phyloP scores from a whole-genome alignment of 2,797 vertebrate genomes.

The Centroberyx gerrardi region DNA sequence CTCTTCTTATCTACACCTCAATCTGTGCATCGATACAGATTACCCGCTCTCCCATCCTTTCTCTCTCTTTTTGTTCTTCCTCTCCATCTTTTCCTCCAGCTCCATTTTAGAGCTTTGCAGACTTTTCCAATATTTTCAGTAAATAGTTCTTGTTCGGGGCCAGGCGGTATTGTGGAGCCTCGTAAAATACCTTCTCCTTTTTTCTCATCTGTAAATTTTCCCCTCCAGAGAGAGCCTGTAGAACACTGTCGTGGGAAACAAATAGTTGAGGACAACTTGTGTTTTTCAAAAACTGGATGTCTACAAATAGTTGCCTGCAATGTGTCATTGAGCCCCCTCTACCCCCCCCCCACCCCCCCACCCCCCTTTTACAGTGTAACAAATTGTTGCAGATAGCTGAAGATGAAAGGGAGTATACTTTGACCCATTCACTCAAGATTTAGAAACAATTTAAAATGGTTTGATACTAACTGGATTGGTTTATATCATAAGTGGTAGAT shows the following conservation, averaged over 20 bases:
- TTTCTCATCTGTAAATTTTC: neutral
- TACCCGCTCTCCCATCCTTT: neutral
- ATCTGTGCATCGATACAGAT: constrained; percentile 3
- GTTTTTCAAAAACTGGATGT: no score
- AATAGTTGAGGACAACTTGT: neutral
- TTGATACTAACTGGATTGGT: no score
- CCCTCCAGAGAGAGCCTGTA: neutral
- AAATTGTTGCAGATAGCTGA: no score
- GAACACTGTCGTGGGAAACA: neutral
- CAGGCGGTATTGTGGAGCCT: neutral
- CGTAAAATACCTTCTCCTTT: neutral
- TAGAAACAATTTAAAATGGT: no score
- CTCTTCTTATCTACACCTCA: neutral
- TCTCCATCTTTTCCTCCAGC: constrained; percentile 8
- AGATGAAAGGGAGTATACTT: no score
- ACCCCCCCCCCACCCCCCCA: no score
- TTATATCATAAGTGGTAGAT: no score
- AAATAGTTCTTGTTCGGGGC: neutral
- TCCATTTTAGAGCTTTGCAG: constrained; percentile 8
- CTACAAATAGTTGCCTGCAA: no score
- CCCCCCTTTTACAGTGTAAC: no score
- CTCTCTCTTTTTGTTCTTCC: neutral
- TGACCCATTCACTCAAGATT: no score
- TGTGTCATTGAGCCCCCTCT: no score
- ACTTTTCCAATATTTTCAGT: constrained; percentile 9